Base-by-base conservation (phyloP, 2,113 vertebrate species). In the Sturnus vulgaris region DNA sequence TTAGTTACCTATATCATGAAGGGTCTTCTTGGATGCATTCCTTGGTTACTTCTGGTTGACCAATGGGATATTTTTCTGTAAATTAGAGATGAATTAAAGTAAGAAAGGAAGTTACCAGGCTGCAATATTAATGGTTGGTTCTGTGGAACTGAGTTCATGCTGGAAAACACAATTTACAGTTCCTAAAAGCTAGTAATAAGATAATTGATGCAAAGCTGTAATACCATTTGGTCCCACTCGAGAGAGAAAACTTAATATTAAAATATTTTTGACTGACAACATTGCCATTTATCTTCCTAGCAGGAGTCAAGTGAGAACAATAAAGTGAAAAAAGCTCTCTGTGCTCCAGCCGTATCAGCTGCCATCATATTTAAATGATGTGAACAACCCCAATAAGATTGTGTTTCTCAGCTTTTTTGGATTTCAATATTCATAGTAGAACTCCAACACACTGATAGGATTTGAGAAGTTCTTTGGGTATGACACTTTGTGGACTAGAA, bases 271-370 rank as follows among this genome's bases (percentile, higher is more conserved):
- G 90, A 95, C 33, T 90, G 93, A 79, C 87, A 92, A 77, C 63
- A 30, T 60, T 95, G 64, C 71, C 75, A 88, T 95, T 96, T 96
- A 60, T 82, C 64, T 93, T 94, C 39, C 64, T 88, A 56, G 35
- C 22, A 64, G 35, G 70, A 80, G 39, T 40, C 56, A 75, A 64
- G 57, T 75, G 76, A 88, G 68, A 72, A 68, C 16, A 91, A 61
- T 46, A 76, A 92, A 61, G 8, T 17, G 33, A 82, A 42, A 53
- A 75, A 77, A 90, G 8, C 49, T 85, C 61, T 85, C 39, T 46
- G 9, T 42, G 37, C 20, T 69, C 42, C 46, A 39, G 60, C 37
- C 7, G 0, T 33, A 64, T 53, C 49, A 79, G 22, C 73, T 92
- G 53, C n/a, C 73, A 80, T 85, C 53, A 33, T 7, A 30, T 52